Percentiles rank a stretch among this genome's conserved stretches.
Conservation (phyloP, 2,113 vertebrate species). For the Mastomys natalensis region DNA sequence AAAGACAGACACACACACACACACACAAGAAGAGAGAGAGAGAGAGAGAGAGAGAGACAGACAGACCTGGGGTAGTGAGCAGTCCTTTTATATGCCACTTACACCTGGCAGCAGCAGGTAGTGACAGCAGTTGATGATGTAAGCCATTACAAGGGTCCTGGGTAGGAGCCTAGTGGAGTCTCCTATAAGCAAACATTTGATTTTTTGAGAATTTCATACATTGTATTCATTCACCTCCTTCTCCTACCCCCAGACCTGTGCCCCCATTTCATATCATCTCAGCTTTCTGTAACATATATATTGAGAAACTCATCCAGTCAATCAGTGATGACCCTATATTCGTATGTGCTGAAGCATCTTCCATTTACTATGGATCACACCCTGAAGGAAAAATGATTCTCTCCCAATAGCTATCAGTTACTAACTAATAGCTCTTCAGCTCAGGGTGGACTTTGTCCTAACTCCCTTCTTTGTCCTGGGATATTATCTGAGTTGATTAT, state of each 20-base stretch:
- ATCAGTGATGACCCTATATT: not conserved
- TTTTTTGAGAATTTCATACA: not conserved
- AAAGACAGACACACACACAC: too few species aligned
- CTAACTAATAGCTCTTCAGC: not conserved
- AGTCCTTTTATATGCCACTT: too few species aligned
- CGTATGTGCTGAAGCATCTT: not conserved
- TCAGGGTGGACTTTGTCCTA: not conserved
- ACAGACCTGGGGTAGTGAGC: too few species aligned
- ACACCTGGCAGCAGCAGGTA: too few species aligned
- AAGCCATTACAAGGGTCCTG: too few species aligned
- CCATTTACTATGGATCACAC: too few species aligned
- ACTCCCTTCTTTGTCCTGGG: not conserved
- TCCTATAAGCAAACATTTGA: not conserved
- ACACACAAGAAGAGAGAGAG: too few species aligned
- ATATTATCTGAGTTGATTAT: not conserved
- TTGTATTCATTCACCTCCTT: not conserved
- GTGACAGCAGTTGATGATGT: too few species aligned
- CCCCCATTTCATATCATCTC: not conserved
- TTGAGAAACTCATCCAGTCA: not conserved
- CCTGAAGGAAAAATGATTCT: not conserved
- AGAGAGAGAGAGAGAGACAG: too few species aligned
- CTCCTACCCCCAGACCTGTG: too few species aligned
- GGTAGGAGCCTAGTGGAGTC: too few species aligned
- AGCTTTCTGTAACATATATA: not conserved
- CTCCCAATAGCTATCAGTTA: too few species aligned